Conservation (phyloP, 2,113 vertebrate genomes). For the Pedetes capensis region DNA sequence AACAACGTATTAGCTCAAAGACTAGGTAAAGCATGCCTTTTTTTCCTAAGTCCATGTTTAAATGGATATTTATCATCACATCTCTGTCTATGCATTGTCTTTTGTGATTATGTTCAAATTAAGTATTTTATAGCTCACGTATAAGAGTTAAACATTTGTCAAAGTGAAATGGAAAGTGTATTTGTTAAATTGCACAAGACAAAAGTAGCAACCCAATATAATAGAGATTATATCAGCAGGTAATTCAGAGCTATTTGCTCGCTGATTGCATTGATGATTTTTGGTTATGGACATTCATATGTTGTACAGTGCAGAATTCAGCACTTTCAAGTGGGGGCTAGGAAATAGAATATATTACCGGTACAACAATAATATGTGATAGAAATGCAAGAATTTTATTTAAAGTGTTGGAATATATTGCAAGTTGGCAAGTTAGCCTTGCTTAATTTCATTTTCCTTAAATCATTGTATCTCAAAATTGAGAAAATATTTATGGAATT, state of each 20-base stretch:
- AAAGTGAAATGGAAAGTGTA: background rate
- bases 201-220: background rate
- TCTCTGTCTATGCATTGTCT: background rate
- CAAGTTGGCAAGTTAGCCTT: background rate
- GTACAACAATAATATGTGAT: background rate
- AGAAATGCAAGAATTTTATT: background rate
- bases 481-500: background rate
- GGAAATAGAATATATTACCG: background rate
- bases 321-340: background rate
- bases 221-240: background rate
- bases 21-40: background rate
- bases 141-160: background rate
- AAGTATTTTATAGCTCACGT: background rate
- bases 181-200: background rate
- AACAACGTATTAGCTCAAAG: background rate
- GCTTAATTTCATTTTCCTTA: background rate
- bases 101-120: background rate
- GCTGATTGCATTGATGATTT: background rate
- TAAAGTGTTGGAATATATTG: background rate
- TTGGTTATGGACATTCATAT: background rate
- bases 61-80: background rate
- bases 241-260: background rate
- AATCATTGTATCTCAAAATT: background rate
- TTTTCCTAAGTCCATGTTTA: background rate
- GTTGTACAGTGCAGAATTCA: background rate